Conservation (phyloP, 1,140 invertebrate species). For the Micrasema minimum region DNA sequence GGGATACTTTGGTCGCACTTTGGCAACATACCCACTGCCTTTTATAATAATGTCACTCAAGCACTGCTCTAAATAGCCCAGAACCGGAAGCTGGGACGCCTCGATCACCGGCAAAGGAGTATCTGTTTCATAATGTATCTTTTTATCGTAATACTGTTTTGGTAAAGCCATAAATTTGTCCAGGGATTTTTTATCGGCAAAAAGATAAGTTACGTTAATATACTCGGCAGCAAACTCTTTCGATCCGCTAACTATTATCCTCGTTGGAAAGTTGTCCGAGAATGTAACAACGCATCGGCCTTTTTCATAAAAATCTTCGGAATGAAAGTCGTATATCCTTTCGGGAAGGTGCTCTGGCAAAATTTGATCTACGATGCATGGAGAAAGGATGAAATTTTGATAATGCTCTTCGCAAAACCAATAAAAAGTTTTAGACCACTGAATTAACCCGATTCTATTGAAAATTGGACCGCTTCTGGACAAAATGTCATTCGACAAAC, state of each 20-base stretch:
- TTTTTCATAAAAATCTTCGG: conserved; percentile 60
- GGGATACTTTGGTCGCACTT: conserved; percentile 68
- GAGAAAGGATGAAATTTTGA: conserved; percentile 59
- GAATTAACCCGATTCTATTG: conserved; percentile 66
- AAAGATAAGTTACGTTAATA: conserved; percentile 65
- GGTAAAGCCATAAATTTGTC: conserved; percentile 64
- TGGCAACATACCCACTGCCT: conserved; percentile 64
- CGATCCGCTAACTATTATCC: conserved; percentile 61
- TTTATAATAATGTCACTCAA: conserved; percentile 63
- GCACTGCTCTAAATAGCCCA: conserved; percentile 71
- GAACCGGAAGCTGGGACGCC: conserved; percentile 63
- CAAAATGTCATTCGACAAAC: conserved; percentile 62
- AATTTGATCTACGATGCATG: conserved; percentile 58
- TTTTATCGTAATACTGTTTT: conserved; percentile 60
- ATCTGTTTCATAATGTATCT: conserved; percentile 58
- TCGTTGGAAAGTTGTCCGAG: conserved; percentile 63
- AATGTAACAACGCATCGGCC: conserved; percentile 71
- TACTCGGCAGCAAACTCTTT: conserved; percentile 60
- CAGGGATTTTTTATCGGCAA: conserved; percentile 65
- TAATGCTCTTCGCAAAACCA: conserved; percentile 69
- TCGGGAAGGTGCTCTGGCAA: conserved; percentile 66
- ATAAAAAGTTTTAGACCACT: conserved; percentile 66
- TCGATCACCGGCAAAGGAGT: conserved; percentile 59
- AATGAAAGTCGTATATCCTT: conserved; percentile 58
- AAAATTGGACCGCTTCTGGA: conserved; percentile 59